Evolutionary conservation across 2,888 invertebrate species (phyloP).

Genomic region (Aphelenchoides bicaudatus): DNA sequence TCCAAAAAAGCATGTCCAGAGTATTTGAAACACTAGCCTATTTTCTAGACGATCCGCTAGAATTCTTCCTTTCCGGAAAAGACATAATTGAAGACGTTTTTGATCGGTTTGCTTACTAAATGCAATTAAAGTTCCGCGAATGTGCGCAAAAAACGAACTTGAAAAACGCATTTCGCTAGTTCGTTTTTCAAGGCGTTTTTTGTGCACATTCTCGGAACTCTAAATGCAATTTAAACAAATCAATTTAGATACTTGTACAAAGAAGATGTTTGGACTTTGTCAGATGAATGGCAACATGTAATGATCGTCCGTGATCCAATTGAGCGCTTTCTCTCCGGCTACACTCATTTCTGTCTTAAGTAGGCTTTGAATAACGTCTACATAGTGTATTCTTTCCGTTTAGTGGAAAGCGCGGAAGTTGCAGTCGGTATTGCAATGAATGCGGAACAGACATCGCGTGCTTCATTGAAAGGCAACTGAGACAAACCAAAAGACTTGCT

Average conservation of each 20-base stretch:
- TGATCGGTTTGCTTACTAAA: background rate
- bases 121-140: too few relatives aligned
- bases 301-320: background rate
- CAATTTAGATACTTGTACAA: background rate
- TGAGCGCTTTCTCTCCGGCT: background rate
- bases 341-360: background rate
- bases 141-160: too few relatives aligned
- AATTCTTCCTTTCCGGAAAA: background rate
- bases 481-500: too few relatives aligned
- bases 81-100: background rate
- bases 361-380: background rate
- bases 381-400: background rate
- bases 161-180: too few relatives aligned
- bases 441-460: constrained; percentile 10
- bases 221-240: too few relatives aligned
- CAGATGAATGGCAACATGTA: background rate
- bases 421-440: background rate
- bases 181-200: too few relatives aligned
- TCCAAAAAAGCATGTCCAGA: constrained; percentile 1
- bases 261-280: background rate
- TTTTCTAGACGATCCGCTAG: background rate
- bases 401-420: background rate
- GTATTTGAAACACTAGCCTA: background rate
- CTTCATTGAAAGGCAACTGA: too few relatives aligned
- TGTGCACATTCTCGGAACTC: too few relatives aligned